Conservation (phyloP, 2,888 invertebrate species). For the Netelia fuscicornis region DNA sequence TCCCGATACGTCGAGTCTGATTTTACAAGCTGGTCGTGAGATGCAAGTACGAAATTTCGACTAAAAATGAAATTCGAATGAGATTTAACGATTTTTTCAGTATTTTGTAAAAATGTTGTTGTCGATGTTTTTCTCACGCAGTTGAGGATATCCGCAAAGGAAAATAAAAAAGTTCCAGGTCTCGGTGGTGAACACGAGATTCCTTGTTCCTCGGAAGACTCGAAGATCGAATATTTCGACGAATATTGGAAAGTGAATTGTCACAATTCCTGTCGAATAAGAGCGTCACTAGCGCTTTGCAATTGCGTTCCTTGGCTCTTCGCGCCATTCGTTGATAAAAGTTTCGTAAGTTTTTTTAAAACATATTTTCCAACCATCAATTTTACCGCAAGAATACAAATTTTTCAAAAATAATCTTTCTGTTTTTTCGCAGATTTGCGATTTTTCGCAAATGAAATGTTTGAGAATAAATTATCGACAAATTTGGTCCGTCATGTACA, state of each 20-base stretch:
- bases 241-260: conserved; percentile 77
- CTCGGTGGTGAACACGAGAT: conserved; percentile 11
- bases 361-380: not conserved
- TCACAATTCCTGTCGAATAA: conserved; percentile 76
- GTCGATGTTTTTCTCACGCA: not conserved
- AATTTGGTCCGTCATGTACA: conserved; percentile 30
- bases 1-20: conserved; percentile 68
- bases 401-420: not conserved
- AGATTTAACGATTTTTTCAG: not conserved
- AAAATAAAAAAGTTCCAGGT: conserved; percentile 13
- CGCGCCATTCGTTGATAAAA: conserved; percentile 66
- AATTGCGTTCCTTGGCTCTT: conserved; percentile 80
- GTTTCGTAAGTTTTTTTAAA: conserved; percentile 2
- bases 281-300: conserved; percentile 72
- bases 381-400: not conserved
- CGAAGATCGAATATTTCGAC: conserved; percentile 42
- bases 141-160: conserved; percentile 18
- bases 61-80: conserved; percentile 35
- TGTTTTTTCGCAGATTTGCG: conserved; percentile 16
- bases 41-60: conserved; percentile 62
- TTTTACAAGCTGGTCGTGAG: conserved; percentile 64
- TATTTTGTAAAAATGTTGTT: not conserved
- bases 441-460: conserved; percentile 31
- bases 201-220: conserved; percentile 6
- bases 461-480: not conserved